Evolutionary conservation across 1,140 invertebrate genomes (phyloP).

Genomic region (Scaptomyza hsui): DNA sequence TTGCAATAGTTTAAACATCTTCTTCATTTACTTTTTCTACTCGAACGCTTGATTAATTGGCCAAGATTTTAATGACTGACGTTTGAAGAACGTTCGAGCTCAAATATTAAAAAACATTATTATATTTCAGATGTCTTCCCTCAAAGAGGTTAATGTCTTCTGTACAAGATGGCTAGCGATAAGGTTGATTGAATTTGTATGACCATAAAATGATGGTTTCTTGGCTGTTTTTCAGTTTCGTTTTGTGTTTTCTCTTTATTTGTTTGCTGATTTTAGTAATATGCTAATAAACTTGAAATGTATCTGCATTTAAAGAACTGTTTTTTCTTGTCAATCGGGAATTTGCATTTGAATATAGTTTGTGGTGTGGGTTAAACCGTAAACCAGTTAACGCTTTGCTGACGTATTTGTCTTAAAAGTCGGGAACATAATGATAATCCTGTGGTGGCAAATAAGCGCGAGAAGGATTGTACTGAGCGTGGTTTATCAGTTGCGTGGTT

Average conservation of each 20-base stretch:
- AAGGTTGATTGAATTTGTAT: constrained; percentile 6
- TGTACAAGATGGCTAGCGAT: constrained; percentile 9
- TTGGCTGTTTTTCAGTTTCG: constrained; percentile 23
- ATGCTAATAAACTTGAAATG: constrained; percentile 58
- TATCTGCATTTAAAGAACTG: constrained; percentile 44
- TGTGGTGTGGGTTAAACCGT: constrained; percentile 51
- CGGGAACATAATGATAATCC: too few relatives aligned
- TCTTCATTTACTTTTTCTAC: not conserved
- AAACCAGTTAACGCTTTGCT: constrained; percentile 45
- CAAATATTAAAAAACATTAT: constrained; percentile 2
- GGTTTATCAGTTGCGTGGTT: too few relatives aligned
- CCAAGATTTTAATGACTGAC: constrained; percentile 16
- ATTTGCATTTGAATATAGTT: constrained; percentile 73
- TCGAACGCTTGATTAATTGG: not conserved
- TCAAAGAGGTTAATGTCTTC: constrained; percentile 62
- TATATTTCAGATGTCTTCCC: not conserved
- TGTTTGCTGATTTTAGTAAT: constrained; percentile 35
- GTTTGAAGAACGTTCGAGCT: constrained; percentile 35
- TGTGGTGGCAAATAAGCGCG: too few relatives aligned
- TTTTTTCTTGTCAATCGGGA: constrained; percentile 20
- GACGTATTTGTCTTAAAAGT: constrained; percentile 7
- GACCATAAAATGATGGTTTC: constrained; percentile 29
- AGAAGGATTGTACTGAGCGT: too few relatives aligned
- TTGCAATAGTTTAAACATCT: not conserved
- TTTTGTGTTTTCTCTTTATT: constrained; percentile 39